These are phyloP conservation scores for Pipra filicauda DNA, from an alignment of 2,113 vertebrate genomes.

Conservation along the genomic window DNA sequence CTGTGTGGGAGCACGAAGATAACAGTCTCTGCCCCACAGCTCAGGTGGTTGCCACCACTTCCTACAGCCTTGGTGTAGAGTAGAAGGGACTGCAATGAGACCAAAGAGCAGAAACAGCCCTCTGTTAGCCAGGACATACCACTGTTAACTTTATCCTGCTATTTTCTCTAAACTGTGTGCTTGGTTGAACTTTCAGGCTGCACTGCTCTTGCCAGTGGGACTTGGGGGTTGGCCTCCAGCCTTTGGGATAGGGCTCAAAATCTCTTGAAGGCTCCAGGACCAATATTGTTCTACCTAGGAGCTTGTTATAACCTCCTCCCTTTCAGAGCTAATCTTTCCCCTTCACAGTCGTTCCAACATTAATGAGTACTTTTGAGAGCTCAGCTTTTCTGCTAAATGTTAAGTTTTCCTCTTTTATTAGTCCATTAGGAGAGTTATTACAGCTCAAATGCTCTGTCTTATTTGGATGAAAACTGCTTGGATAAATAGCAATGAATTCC, in stretches of 20 bases:
- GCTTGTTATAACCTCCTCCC: slow-evolving; percentile 27
- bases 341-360: not conserved
- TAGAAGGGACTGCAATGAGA: not conserved
- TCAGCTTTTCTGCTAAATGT: slow-evolving; percentile 30
- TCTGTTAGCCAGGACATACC: not conserved
- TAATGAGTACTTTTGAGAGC: slow-evolving; percentile 2
- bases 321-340: not conserved
- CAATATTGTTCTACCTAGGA: slow-evolving; percentile 50
- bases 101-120: not conserved
- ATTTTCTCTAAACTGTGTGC: not conserved
- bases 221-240: not conserved
- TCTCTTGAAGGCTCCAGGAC: slow-evolving; percentile 34
- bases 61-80: not conserved
- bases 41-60: not conserved
- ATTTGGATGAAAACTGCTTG: slow-evolving; percentile 29
- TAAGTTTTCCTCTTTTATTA: not conserved
- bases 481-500: not conserved
- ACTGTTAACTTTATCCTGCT: not conserved
- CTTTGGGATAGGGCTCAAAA: not conserved
- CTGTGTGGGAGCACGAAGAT: not conserved
- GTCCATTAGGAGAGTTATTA: not conserved
- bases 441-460: not conserved
- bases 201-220: not conserved
- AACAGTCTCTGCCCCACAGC: not conserved
- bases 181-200: not conserved